These are phyloP conservation scores for Intoshia linei DNA, from an alignment of 1,140 invertebrate genomes.

Conservation along the genomic window DNA sequence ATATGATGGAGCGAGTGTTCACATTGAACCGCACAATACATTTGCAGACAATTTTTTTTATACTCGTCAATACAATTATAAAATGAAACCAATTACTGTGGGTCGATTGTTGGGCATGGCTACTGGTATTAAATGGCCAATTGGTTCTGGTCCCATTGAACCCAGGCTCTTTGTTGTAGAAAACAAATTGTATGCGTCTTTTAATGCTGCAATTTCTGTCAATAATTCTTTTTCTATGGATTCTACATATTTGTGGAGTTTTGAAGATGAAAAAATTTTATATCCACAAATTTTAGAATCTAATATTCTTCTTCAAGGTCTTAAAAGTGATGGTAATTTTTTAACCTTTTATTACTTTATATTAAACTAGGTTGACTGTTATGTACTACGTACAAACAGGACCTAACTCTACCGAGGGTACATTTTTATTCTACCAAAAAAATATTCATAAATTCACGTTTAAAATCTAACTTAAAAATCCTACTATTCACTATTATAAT, in stretches of 20 bases:
- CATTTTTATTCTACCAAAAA: too few species aligned
- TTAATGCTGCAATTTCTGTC: slow-evolving; percentile 7
- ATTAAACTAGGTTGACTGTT: too few species aligned
- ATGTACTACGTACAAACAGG: too few species aligned
- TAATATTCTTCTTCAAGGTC: too few species aligned
- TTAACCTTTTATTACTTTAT: too few species aligned
- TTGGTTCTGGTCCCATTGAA: slow-evolving; percentile 9
- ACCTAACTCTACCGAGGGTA: too few species aligned
- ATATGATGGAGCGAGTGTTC: slow-evolving; percentile 6
- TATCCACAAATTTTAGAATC: too few species aligned
- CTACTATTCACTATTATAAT: too few species aligned
- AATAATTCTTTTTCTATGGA: slow-evolving; percentile 4
- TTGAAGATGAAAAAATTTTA: too few species aligned
- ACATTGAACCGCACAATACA: slow-evolving; percentile 4
- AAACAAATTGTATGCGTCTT: slow-evolving; percentile 5
- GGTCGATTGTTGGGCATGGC: slow-evolving; percentile 7
- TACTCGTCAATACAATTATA: slow-evolving; percentile 6
- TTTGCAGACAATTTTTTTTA: slow-evolving; percentile 9
- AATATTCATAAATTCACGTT: too few species aligned
- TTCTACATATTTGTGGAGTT: slow-evolving; percentile 8
- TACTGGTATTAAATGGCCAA: slow-evolving; percentile 6
- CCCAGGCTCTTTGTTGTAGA: slow-evolving; percentile 6
- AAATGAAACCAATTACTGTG: slow-evolving; percentile 5
- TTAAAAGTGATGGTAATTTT: too few species aligned
- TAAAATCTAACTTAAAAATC: too few species aligned